Evolutionary conservation across 2,113 vertebrate genomes (phyloP), one percentile per base, ranked within the genome.

Genomic region (Oncorhynchus clarkii): DNA sequence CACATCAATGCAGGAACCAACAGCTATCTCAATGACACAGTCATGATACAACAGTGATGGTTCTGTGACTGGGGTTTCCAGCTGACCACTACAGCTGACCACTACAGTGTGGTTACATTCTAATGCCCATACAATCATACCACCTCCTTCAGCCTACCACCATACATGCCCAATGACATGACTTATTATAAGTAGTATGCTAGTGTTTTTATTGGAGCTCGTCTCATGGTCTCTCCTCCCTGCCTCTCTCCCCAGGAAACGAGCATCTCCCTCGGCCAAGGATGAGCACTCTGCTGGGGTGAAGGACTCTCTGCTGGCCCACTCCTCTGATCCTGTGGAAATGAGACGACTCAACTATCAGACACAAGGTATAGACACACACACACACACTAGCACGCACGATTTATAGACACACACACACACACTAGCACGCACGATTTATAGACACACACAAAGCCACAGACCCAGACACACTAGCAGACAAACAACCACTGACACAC

Each of bases 311-410:
- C 89, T 97, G 71, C 89, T 96, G 89, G 93, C 94, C 22, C 93
- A 96, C 80, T 95, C 94, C 1, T 95, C 95, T 1, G 98, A 99
- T 82, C 98, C 97, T 0, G 97, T 99, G 77, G 98, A 99, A 90
- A 95, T 99, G 96, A 93, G 96, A 73, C 92, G 98, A 67, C 95
- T 99, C 78, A 98, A 97, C 92, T 97, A 95, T 86, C 98, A 98
- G 87, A 98, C 97, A 48, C 96, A 96, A 96, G 97, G 98, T 96
- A 95, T 70, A 82, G 20, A 72, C 48, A 79, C 45, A 70, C 66
- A 22, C 59, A 60, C 11, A 27, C 34, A 9, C 39, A 49, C 51
- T 29, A 48, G 57, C 45, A 39, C 34, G 2, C 34, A 39, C 34
- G 7, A 27, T 27, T 27, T 6, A 39, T 22, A 82, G 22, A 70